Percentiles rank a stretch among this genome's conserved stretches.
These are phyloP conservation scores for Podargus strigoides DNA, from an alignment of 2,797 vertebrate species.

Conservation along the genomic window DNA sequence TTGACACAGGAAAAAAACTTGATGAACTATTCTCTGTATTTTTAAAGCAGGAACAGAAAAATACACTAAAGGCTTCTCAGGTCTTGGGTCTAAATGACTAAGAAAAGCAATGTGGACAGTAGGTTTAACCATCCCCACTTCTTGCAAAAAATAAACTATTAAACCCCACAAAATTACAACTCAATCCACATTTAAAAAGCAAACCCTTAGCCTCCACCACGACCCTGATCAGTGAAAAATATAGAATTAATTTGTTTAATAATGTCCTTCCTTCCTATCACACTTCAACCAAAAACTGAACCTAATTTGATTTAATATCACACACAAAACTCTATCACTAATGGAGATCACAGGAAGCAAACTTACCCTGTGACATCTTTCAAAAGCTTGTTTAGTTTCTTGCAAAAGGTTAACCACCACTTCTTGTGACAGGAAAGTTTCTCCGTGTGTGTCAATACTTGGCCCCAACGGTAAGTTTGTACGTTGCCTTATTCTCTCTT, in stretches of 20 bases:
- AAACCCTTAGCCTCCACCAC: background rate
- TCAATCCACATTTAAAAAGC: background rate
- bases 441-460: constrained; percentile 96
- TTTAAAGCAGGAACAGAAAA: background rate
- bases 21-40: background rate
- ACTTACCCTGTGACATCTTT: constrained; percentile 93
- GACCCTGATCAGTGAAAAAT: background rate
- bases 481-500: constrained; percentile 93
- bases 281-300: background rate
- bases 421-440: constrained; percentile 96
- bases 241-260: background rate
- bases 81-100: background rate
- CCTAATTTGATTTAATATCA: background rate
- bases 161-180: background rate
- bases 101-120: background rate
- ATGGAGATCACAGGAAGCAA: background rate
- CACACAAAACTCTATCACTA: rapidly evolving
- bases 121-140: background rate
- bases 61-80: background rate
- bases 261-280: background rate
- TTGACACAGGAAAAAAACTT: background rate
- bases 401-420: constrained; percentile 97
- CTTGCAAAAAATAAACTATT: background rate
- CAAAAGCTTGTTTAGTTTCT: constrained; percentile 97
- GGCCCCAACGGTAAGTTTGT: constrained; percentile 93